Conservation (phyloP, 1,140 invertebrate species). For the Sinonovacula constricta region DNA sequence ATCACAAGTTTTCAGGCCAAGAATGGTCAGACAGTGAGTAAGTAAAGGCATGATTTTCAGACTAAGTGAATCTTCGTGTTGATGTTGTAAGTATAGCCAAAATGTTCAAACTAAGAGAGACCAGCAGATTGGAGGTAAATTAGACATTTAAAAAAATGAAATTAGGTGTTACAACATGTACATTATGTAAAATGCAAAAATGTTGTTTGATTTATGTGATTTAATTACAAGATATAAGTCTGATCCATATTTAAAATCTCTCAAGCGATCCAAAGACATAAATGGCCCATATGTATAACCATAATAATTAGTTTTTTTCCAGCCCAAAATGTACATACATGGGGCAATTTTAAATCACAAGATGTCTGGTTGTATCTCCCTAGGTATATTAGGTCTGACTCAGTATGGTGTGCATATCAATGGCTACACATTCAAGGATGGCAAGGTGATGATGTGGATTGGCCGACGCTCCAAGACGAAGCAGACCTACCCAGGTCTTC, state of each 20-base stretch:
- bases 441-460: slow-evolving; percentile 94
- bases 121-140: no score
- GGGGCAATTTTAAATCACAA: background rate
- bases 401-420: slow-evolving; percentile 97
- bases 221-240: background rate
- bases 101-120: no score
- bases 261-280: background rate
- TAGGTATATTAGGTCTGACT: slow-evolving; percentile 89
- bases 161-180: no score
- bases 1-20: no score
- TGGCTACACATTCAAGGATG: slow-evolving; percentile 87
- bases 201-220: background rate
- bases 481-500: slow-evolving; percentile 95
- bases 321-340: background rate
- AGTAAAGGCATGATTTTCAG: no score
- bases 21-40: no score
- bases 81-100: no score
- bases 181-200: no score
- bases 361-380: background rate
- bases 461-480: slow-evolving; percentile 93
- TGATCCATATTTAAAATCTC: background rate
- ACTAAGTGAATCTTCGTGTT: no score
- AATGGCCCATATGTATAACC: background rate
- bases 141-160: no score
- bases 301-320: background rate